Evolutionary conservation across 2,888 invertebrate genomes (phyloP).

Genomic region (Cotesia congregata): DNA sequence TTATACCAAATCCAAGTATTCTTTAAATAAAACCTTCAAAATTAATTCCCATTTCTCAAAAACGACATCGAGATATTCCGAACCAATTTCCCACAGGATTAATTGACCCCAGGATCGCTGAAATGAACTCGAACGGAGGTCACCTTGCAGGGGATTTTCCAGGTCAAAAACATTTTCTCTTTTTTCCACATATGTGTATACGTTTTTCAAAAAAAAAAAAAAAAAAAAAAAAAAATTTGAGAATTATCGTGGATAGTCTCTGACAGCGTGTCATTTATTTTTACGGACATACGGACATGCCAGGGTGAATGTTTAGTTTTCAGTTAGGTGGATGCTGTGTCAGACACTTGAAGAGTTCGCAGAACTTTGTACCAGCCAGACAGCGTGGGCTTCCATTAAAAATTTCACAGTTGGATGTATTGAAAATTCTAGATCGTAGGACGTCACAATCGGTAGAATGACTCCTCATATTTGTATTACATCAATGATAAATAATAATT

Average conservation of each 20-base stretch:
- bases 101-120: neutral
- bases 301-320: conserved; percentile 66
- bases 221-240: neutral
- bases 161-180: neutral
- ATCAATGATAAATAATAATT: too few species aligned
- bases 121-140: neutral
- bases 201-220: too few species aligned
- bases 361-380: conserved; percentile 33
- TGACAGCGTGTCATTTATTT: conserved; percentile 65
- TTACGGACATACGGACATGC: conserved; percentile 67
- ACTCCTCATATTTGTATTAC: neutral
- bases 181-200: too few species aligned
- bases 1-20: too few species aligned
- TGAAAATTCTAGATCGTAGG: conserved; percentile 12
- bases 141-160: neutral
- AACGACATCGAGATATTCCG: neutral
- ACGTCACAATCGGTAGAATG: neutral
- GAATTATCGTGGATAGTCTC: conserved; percentile 33
- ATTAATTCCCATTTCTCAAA: neutral
- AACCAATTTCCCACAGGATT: neutral
- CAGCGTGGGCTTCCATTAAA: conserved; percentile 30
- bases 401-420: conserved; percentile 19
- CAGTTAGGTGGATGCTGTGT: conserved; percentile 35
- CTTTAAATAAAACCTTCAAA: too few species aligned
- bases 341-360: conserved; percentile 27